A percentile compares a stretch with the other conserved stretches of the same genome.
Evolutionary conservation across 2,888 invertebrate species (phyloP).

Genomic region (Apamea monoglypha): DNA sequence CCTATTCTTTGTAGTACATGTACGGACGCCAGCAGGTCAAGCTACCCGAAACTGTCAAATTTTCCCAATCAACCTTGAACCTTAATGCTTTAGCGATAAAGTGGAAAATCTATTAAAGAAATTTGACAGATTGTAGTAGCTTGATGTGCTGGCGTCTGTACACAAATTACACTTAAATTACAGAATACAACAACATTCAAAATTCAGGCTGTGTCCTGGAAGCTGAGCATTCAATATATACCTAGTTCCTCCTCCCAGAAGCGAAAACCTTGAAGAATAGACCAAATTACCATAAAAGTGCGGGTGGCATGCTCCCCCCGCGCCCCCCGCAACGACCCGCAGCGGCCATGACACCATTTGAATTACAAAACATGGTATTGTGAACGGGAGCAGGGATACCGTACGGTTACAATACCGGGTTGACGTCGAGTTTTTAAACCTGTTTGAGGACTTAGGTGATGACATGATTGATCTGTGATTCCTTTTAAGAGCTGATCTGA

Average conservation of each 20-base stretch:
- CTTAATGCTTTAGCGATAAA: too few relatives aligned
- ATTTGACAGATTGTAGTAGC: too few relatives aligned
- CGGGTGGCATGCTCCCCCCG: constrained; percentile 43
- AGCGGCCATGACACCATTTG: constrained; percentile 64
- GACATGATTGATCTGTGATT: constrained; percentile 29
- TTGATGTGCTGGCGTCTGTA: too few relatives aligned
- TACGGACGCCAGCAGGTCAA: too few relatives aligned
- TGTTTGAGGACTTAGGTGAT: constrained; percentile 22
- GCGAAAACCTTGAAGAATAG: constrained; percentile 42
- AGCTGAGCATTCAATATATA: not conserved
- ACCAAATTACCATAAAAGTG: constrained; percentile 52
- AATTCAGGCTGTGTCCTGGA: not conserved
- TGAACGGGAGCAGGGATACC: constrained; percentile 49
- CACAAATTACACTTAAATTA: not conserved
- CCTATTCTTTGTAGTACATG: too few relatives aligned
- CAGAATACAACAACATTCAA: not conserved
- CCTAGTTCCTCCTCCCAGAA: not conserved
- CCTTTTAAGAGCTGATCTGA: not conserved
- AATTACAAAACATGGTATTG: constrained; percentile 68
- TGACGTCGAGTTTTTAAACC: constrained; percentile 25
- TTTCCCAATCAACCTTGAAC: too few relatives aligned
- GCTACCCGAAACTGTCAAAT: too few relatives aligned
- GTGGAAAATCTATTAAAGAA: too few relatives aligned
- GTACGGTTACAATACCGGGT: not conserved
- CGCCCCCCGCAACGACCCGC: constrained; percentile 14